Evolutionary conservation across 2,888 invertebrate species (phyloP), one percentile per base, ranked within the genome.

Genomic region (Saturnia pavonia): DNA sequence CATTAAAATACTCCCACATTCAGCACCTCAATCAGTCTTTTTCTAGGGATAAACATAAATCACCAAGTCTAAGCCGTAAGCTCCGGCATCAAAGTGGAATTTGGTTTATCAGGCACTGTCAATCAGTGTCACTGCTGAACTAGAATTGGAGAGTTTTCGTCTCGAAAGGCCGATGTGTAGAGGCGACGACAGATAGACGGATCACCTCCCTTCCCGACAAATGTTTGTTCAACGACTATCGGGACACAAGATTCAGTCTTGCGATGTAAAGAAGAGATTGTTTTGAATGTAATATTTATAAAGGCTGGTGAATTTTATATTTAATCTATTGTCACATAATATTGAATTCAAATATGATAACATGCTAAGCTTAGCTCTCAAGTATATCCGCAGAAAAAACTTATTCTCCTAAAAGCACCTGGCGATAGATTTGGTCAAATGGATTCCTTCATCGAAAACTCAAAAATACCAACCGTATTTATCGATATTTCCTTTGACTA

Each of bases 141-240:
- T 88, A 88, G 86, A 88, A 89, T 88, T 86, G 83, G 84, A 85
- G 88, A 85, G 85, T 85, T 82, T 80, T 77, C 85, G 85, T 82
- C 81, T 79, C 85, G 81, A 82, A 79, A 68, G 42, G 69, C 78
- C 76, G 80, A 84, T 85, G 86, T 86, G 87, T 86, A 84, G 85
- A 89, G 88, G 85, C 82, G 86, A 84, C 84, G 88, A 88, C 88
- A 88, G 90, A 87, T 87, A 87, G 87, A 87, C 88, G 82, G 88
- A 90, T 90, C 88, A 89, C 87, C 81, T 83, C 82, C 83, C 80
- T 73, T 81, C 81, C 83, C 85, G 86, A 88, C 87, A 88, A 90
- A 90, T 88, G 88, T 82, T 87, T 81, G 80, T 72, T 70, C 69
- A 67, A 72, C 77, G 77, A 74, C 73, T 60, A 72, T 74, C 48